Base-by-base conservation (phyloP, 2,888 invertebrate species). In the Pollenia griseotomentosa region DNA sequence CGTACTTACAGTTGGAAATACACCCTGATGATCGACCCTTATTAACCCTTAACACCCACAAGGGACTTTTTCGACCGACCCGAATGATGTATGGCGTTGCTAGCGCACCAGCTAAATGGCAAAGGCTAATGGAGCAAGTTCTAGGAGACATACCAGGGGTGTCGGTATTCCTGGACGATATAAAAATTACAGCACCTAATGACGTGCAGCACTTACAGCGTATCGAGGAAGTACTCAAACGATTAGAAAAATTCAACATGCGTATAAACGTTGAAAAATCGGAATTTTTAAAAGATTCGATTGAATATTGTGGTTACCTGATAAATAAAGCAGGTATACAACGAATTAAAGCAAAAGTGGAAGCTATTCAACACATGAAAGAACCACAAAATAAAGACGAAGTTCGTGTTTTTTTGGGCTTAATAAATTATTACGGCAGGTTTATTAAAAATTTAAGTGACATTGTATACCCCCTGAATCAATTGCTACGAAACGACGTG, bases 71-170 rank as follows among this genome's bases (percentile, higher is more conserved):
- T 86, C 77, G 88, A 77, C 89, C 89, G 74, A 91, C 88, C 14
- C 75, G 92, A 12, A 81, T 92, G 80, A 88, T 90, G 89, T 91
- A 90, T 87, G 92, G 92, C 1, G 73, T 92, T 11, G 90, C 91
- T 2, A 87, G 89, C 63, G 91, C 91, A 40, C 91, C 92, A 7
- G 91, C 91, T 6, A 89, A 89, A 48, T 92, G 89, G 88, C 91
- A 92, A 88, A 59, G 90, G 33, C 74, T 86, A 65, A 90, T 92
- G 65, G 90, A 91, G 85, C 84, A 88, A 44, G 73, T 90, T n/a
- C 46, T 91, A 8, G 79, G 85, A 19, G 89, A 88, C 16, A 89
- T 91, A 42, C 83, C 87, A 16, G 91, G 90, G 6, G 89, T 90
- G 8, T 83, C 87, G 14, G 88, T 89, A 11, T 91, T 90, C 79